Conservation (phyloP, 2,888 invertebrate genomes). For the Rhaphigaster nebulosa region DNA sequence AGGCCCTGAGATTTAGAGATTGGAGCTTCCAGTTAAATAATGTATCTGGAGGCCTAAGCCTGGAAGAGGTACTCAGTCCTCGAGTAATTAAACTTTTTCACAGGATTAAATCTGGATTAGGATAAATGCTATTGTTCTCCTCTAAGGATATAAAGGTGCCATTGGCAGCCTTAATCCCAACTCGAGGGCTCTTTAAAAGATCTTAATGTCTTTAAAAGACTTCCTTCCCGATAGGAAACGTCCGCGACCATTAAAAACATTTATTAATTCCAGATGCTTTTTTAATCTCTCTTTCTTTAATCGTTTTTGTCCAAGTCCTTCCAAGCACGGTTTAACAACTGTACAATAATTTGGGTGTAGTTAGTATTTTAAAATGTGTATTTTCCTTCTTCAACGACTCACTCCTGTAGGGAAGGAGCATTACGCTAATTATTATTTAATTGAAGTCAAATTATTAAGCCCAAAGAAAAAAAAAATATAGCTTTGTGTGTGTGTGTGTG, state of each 20-base stretch:
- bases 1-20: constrained; percentile 28
- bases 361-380: neutral
- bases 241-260: neutral
- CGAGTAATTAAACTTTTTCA: constrained; percentile 43
- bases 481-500: too few species aligned
- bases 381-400: too few species aligned
- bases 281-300: constrained; percentile 13
- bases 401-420: too few species aligned
- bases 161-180: neutral
- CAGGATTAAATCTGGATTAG: constrained; percentile 49
- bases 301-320: neutral
- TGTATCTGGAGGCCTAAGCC: constrained; percentile 12
- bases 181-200: neutral
- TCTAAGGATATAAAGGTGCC: constrained; percentile 37
- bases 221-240: constrained; percentile 10
- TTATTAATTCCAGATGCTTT: constrained; percentile 27
- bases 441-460: too few species aligned
- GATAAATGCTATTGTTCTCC: constrained; percentile 44
- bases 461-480: too few species aligned
- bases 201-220: constrained; percentile 27
- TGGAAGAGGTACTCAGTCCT: neutral
- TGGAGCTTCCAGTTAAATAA: constrained; percentile 14
- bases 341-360: neutral
- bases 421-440: too few species aligned
- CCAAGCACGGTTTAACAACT: neutral